These are phyloP conservation scores for Campopleginae sp. DNA, from an alignment of 2,888 invertebrate species.

Conservation along the genomic window DNA sequence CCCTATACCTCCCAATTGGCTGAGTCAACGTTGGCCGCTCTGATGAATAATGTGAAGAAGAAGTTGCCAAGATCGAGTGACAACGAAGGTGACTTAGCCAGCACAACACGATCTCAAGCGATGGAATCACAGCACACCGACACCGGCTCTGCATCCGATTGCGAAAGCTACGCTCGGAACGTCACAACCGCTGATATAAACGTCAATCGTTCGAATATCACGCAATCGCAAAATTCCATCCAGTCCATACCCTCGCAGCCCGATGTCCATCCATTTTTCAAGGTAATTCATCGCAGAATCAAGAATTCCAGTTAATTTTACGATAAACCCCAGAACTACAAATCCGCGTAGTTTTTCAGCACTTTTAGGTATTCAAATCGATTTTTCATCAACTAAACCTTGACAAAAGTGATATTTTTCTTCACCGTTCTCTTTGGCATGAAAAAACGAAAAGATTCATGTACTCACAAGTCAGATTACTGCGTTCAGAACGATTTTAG, in stretches of 20 bases:
- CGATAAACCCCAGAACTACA: neutral
- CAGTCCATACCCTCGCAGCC: conserved; percentile 85
- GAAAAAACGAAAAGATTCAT: too few species aligned
- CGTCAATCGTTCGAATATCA: conserved; percentile 82
- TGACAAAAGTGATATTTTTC: too few species aligned
- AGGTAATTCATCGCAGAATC: conserved; percentile 80
- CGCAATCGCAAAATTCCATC: conserved; percentile 85
- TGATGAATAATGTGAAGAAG: conserved; percentile 89
- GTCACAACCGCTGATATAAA: conserved; percentile 83
- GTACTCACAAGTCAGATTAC: too few species aligned
- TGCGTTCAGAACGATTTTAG: too few species aligned
- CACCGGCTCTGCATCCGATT: conserved; percentile 86
- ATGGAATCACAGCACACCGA: conserved; percentile 81
- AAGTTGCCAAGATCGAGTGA: conserved; percentile 89
- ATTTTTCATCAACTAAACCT: too few species aligned
- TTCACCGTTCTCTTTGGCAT: too few species aligned
- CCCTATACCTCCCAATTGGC: conserved; percentile 92
- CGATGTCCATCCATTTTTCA: conserved; percentile 87
- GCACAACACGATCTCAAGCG: conserved; percentile 75
- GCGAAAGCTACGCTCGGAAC: conserved; percentile 87
- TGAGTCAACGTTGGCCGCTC: conserved; percentile 87
- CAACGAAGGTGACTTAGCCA: conserved; percentile 76
- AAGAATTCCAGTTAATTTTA: neutral
- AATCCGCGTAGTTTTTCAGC: too few species aligned
- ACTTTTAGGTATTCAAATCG: too few species aligned